A percentile compares a stretch with the other conserved stretches of the same genome.
Conservation (phyloP, 2,888 invertebrate species). For the Folsomia manolachei region DNA sequence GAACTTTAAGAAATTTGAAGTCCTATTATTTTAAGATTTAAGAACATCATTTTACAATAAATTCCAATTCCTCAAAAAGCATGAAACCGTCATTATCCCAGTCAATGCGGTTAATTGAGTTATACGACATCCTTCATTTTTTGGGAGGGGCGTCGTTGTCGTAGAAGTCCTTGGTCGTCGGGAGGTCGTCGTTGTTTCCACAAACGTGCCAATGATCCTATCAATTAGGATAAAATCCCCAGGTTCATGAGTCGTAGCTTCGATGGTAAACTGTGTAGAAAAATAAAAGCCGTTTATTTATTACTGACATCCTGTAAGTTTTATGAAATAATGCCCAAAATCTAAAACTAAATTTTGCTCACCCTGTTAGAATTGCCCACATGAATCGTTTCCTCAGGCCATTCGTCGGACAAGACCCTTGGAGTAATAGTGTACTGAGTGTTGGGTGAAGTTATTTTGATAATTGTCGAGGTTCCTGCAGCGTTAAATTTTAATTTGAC, state of each 20-base stretch:
- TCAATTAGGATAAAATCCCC: conserved; percentile 11
- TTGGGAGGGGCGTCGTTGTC: neutral
- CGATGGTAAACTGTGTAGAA: conserved; percentile 4
- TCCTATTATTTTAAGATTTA: too few species aligned
- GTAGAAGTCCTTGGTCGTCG: neutral
- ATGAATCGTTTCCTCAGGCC: neutral
- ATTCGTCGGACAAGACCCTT: neutral
- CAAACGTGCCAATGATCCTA: neutral
- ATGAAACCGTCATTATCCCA: too few species aligned
- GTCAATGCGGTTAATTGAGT: neutral
- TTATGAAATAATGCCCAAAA: too few species aligned
- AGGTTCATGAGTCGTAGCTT: neutral
- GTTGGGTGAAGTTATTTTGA: neutral
- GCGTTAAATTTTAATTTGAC: conserved; percentile 3
- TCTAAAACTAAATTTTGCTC: neutral
- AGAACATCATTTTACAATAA: too few species aligned
- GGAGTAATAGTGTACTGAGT: neutral
- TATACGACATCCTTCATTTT: neutral
- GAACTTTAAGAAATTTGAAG: neutral
- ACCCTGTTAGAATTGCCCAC: neutral
- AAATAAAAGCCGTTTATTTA: too few species aligned
- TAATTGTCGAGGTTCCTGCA: neutral
- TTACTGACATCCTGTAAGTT: too few species aligned
- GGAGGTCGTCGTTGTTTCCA: conserved; percentile 4
- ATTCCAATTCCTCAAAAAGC: neutral